Percentiles rank a stretch among this genome's conserved stretches.
These are phyloP conservation scores for Gonatopus flavifemur DNA, from an alignment of 1,140 invertebrate genomes.

Conservation along the genomic window DNA sequence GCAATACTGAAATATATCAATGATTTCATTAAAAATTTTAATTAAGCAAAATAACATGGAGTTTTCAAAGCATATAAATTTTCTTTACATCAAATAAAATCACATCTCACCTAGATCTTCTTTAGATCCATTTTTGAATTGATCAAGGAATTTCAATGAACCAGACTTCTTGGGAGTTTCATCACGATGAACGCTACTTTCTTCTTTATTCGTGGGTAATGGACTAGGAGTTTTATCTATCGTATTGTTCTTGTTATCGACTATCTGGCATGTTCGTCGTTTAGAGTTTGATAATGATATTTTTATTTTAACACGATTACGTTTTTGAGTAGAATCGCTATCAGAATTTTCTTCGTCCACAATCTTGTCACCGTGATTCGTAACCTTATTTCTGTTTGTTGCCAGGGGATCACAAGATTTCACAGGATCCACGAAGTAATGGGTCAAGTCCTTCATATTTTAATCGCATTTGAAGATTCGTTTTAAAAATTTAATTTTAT, in stretches of 20 bases:
- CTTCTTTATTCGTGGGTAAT: not conserved
- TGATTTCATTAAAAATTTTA: too few relatives aligned
- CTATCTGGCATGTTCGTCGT: constrained; percentile 28
- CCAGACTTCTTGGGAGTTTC: constrained; percentile 21
- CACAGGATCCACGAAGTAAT: constrained; percentile 40
- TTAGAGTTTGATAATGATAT: constrained; percentile 28
- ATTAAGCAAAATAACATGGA: too few relatives aligned
- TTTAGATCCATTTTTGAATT: not conserved
- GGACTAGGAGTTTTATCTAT: constrained; percentile 45
- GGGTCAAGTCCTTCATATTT: constrained; percentile 47
- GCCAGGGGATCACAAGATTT: constrained; percentile 16
- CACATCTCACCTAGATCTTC: not conserved
- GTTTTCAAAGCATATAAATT: too few relatives aligned
- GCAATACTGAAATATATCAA: not conserved
- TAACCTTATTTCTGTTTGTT: not conserved
- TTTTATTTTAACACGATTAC: constrained; percentile 41
- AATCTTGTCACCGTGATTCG: not conserved
- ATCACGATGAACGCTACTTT: not conserved
- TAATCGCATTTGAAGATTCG: too few relatives aligned
- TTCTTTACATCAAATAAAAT: too few relatives aligned
- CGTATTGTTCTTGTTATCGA: constrained; percentile 36
- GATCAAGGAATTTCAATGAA: not conserved
- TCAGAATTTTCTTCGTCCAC: not conserved
- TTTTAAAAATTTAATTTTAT: not conserved
- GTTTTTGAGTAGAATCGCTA: constrained; percentile 26